Percentiles rank a stretch among this genome's conserved stretches.
Evolutionary conservation across 1,140 invertebrate genomes (phyloP).

Genomic region (Phortica variegata): DNA sequence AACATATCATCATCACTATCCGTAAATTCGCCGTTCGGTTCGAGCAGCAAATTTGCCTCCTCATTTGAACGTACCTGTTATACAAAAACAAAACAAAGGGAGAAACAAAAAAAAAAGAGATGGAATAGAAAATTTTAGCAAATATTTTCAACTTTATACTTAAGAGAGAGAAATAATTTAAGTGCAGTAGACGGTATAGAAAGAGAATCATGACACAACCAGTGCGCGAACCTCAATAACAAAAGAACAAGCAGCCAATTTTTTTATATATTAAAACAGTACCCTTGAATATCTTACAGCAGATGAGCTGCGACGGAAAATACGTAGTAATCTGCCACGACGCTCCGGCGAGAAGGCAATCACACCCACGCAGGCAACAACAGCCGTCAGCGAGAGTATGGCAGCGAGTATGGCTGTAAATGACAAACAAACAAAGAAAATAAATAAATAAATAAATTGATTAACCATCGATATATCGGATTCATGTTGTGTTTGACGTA

Average conservation of each 20-base stretch:
- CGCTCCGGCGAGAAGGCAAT: conserved; percentile 48
- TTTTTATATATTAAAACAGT: conserved; percentile 6
- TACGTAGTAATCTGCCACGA: conserved; percentile 37
- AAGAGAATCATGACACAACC: no score
- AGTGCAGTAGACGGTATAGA: no score
- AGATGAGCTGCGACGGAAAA: conserved; percentile 40
- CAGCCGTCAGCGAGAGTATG: conserved; percentile 44
- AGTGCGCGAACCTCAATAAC: neutral
- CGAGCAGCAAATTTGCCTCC: conserved; percentile 48
- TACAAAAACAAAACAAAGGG: neutral
- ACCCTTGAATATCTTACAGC: conserved; percentile 47
- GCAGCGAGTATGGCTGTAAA: conserved; percentile 40
- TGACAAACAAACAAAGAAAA: conserved; percentile 1
- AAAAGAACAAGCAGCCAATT: neutral
- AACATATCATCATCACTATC: conserved; percentile 55
- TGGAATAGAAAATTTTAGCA: neutral
- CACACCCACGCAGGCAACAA: conserved; percentile 42
- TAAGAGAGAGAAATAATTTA: no score
- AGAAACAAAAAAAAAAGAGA: conserved; percentile 7
- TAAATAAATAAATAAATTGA: neutral
- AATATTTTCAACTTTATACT: no score
- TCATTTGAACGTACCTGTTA: conserved; percentile 46
- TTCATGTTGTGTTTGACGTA: neutral
- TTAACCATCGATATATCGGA: neutral
- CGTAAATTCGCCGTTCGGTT: conserved; percentile 50